These are phyloP conservation scores for Gari tellinella DNA, from an alignment of 2,888 invertebrate genomes.

Conservation along the genomic window DNA sequence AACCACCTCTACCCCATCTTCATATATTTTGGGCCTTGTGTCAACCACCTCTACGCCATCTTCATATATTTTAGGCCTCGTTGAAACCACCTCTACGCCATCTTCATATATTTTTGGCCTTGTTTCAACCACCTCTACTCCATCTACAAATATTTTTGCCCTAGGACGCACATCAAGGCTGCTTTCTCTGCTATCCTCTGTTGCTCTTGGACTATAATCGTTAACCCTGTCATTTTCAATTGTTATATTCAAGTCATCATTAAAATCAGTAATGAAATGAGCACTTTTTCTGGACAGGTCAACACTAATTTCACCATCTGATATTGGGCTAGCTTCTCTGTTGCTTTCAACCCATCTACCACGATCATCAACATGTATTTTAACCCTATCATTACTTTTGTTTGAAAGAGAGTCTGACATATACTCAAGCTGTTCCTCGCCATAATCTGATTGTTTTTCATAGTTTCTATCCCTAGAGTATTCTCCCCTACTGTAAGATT, in stretches of 20 bases:
- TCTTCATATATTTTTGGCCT: conserved; percentile 5
- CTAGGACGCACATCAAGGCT: neutral
- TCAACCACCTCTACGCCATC: conserved; percentile 9
- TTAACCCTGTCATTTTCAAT: conserved; percentile 1
- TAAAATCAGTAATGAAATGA: neutral
- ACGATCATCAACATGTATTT: conserved; percentile 42
- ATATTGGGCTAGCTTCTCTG: conserved; percentile 8
- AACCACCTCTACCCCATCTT: conserved; percentile 2
- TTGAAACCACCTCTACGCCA: conserved; percentile 2
- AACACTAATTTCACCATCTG: neutral
- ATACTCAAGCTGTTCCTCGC: neutral
- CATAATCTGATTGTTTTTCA: neutral
- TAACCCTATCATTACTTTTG: conserved; percentile 23
- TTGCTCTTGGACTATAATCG: no score
- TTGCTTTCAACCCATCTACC: conserved; percentile 51
- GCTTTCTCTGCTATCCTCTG: neutral
- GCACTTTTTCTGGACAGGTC: conserved; percentile 1
- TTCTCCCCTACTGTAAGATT: no score
- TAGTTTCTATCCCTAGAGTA: neutral
- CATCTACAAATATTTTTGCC: conserved; percentile 10
- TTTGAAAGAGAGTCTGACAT: conserved; percentile 8
- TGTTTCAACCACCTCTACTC: conserved; percentile 14
- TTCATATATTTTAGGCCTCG: neutral
- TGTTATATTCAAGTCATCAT: conserved; percentile 3
- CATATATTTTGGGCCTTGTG: conserved; percentile 1